Conservation (phyloP, 2,797 vertebrate genomes). For the Hylomyscus alleni region DNA sequence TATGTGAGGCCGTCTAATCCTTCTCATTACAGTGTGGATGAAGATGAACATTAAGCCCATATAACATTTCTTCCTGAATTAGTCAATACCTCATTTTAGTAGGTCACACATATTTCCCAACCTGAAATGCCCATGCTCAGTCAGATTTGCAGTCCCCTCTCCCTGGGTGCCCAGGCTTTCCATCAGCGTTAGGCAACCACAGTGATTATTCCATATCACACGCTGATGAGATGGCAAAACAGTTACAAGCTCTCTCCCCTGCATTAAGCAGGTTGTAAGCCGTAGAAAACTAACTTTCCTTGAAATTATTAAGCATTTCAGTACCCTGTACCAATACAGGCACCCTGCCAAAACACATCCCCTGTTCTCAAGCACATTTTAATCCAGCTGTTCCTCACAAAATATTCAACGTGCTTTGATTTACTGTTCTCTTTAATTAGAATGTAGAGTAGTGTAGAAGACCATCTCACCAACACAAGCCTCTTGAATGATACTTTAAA, state of each 20-base stretch:
- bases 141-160: conserved; percentile 89
- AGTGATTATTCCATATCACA: conserved; percentile 88
- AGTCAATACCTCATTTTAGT: conserved; percentile 93
- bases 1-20: conserved; percentile 92
- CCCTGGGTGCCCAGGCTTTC: conserved; percentile 84
- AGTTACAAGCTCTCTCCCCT: conserved; percentile 84
- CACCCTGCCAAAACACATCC: conserved; percentile 84
- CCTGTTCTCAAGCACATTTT: conserved; percentile 87
- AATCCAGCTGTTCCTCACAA: conserved; percentile 88
- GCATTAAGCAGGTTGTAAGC: conserved; percentile 87
- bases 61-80: conserved; percentile 93
- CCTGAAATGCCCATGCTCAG: conserved; percentile 89
- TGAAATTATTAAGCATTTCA: conserved; percentile 87
- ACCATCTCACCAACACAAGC: conserved; percentile 77
- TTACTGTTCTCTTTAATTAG: conserved; percentile 86
- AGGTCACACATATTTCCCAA: conserved; percentile 91
- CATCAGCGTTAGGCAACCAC: conserved; percentile 89
- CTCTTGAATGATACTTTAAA: conserved; percentile 72
- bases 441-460: conserved; percentile 64
- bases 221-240: conserved; percentile 89
- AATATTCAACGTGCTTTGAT: conserved; percentile 86
- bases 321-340: conserved; percentile 84
- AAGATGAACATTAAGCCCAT: conserved; percentile 92
- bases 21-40: conserved; percentile 92
- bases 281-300: conserved; percentile 86